Evolutionary conservation across 2,113 vertebrate genomes (phyloP), one percentile per base, ranked within the genome.

Genomic region (Tetrao urogallus): DNA sequence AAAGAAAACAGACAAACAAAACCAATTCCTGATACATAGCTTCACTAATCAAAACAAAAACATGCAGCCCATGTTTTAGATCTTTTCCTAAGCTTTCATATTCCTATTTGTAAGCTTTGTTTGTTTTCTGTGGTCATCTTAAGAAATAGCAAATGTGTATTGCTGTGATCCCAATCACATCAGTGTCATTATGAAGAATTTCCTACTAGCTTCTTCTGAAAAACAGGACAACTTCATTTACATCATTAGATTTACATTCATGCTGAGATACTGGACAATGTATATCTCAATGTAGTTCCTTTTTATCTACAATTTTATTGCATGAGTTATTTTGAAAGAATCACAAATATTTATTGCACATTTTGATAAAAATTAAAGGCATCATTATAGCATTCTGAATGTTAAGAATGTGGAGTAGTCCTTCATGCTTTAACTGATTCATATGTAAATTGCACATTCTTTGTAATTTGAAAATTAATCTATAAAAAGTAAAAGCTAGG

Each of bases 401-500:
- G 71, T 90, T 71, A 74, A 78, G 73, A 94, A 71, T 47, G 63
- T 58, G 11, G 30, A 70, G 52, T 81, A 63, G 52, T 81, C 72
- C 42, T 94, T 91, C 65, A 77, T 81, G 34, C 69, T 86, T 88
- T 92, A 81, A 60, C n/a, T 81, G 47, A 81, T 47, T 73, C 21
- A 34, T 45, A 78, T 42, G 34, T 40, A 86, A 90, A 92, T 81
- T 93, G 28, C 5, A 71, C 10, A 1, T 57, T 79, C 48, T 82
- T 63, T 58, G 17, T 95, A 86, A 66, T 85, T 96, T 89, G 91
- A 70, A 78, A 95, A 89, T 48, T 90, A 77, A 71, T 47, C 63
- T 90, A 72, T 91, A 67, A 96, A 97, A 97, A 89, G 60, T 71
- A 94, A 91, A 94, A 42, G 19, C 38, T 93, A 89, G 77, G 82